These are phyloP conservation scores for Strix uralensis DNA, from an alignment of 2,113 vertebrate species.

Conservation along the genomic window DNA sequence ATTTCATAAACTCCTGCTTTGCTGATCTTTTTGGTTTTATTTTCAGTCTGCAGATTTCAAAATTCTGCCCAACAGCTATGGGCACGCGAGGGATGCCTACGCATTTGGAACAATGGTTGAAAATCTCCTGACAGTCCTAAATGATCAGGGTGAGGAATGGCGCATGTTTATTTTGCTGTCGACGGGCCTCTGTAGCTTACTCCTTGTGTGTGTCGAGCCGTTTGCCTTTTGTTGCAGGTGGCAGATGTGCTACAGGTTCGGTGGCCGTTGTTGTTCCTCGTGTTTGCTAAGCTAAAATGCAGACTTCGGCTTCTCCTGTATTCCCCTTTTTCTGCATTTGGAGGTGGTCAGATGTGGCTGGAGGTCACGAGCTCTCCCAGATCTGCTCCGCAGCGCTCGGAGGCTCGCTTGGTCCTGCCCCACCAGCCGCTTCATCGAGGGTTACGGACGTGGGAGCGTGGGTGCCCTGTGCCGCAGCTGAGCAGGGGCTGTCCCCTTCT, in stretches of 20 bases:
- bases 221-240: neutral
- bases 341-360: neutral
- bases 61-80: slow-evolving; percentile 79
- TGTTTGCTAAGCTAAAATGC: neutral
- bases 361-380: neutral
- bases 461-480: neutral
- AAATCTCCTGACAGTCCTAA: slow-evolving; percentile 79
- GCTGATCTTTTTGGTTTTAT: neutral
- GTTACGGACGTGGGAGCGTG: accelerated
- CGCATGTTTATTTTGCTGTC: neutral
- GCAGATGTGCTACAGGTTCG: neutral
- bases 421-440: neutral
- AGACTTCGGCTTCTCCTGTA: neutral
- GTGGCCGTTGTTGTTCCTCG: neutral
- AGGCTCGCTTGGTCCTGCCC: neutral
- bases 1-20: neutral
- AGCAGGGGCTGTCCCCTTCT: neutral
- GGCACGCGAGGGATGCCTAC: slow-evolving; percentile 89
- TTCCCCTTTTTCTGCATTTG: neutral
- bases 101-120: slow-evolving; percentile 88
- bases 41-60: slow-evolving; percentile 85
- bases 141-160: slow-evolving; percentile 80
- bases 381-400: neutral
- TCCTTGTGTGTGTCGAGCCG: neutral
- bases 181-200: neutral